Base-by-base conservation (phyloP, 1,140 invertebrate species). In the Aplysia californica region DNA sequence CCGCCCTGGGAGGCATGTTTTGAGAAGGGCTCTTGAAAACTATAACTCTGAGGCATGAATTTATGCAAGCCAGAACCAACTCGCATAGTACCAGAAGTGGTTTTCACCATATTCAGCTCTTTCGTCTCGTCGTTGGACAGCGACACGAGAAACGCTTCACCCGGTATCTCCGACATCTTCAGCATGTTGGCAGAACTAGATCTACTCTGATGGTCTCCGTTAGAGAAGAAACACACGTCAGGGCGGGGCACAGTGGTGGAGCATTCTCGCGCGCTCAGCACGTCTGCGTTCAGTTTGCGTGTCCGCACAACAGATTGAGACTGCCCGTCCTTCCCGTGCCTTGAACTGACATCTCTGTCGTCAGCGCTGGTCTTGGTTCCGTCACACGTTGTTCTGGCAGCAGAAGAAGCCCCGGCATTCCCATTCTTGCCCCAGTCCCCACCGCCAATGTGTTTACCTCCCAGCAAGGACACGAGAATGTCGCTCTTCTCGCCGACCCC, bases 71-170 rank as follows among this genome's bases (percentile, higher is more conserved):
- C 35, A 41, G 41, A 61, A 15, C 70, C 70, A 2, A 72, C 70
- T n/a, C 70, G 31, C 23, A 72, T 36, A 6, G 38, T 59, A 26
- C 70, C 70, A 36, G 70, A 72, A 23, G 70, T 61, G 2, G 70
- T 72, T 35, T 59, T 72, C 44, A 72, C 70, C 70, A 72, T 72
- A 55, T 72, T 72, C n/a, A 72, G 33, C 31, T 72, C 70, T 35
- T 72, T 72, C 26, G 59, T 72, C 38, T 72, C 23, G n/a, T 72
- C 70, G 38, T 72, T 72, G 1, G 70, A 72, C 35, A 72, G 26
- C 6, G 70, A 72, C 21, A 72, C 70, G 33, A 72, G 61, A 61
- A 72, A 72, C n/a, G 70, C 55, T 38, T 72, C 70, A 1, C 58
- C 70, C 20, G 70, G 70, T 36, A 72, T 58, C 35, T 72, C 70